A percentile compares a stretch with the other conserved stretches of the same genome.
phyloP scores from a whole-genome alignment of 2,797 vertebrate species.

The Anabas testudineus region DNA sequence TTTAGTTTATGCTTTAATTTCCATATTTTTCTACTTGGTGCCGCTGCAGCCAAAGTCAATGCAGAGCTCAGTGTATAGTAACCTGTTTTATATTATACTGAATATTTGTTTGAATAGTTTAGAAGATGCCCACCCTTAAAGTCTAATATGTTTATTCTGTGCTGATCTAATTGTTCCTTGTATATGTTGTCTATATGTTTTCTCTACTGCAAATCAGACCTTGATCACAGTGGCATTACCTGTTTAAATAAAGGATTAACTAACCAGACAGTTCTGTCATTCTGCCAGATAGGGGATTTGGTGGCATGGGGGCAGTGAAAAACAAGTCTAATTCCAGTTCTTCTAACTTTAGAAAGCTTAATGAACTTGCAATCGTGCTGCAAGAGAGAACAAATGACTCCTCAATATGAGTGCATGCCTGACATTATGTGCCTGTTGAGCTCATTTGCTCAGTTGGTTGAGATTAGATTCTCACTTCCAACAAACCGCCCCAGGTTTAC shows the following conservation, averaged over 20 bases:
- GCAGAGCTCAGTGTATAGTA: no score
- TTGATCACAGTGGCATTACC: not conserved
- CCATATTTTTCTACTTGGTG: not conserved
- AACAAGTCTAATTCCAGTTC: constrained; percentile 39
- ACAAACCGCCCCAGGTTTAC: not conserved
- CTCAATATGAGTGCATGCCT: not conserved
- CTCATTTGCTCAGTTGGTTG: not conserved
- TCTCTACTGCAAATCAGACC: not conserved
- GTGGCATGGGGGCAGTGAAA: constrained; percentile 7
- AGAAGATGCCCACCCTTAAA: no score
- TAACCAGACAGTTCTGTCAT: constrained; percentile 12
- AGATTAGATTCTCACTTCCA: not conserved
- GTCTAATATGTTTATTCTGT: no score
- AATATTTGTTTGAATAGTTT: no score
- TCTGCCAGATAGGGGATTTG: constrained; percentile 39
- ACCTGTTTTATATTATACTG: no score
- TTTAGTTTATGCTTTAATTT: not conserved
- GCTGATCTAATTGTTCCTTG: no score
- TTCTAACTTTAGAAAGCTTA: constrained; percentile 49
- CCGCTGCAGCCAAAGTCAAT: no score
- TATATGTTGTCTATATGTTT: not conserved
- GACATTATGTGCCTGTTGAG: not conserved
- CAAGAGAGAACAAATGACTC: not conserved
- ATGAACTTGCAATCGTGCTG: constrained; percentile 1
- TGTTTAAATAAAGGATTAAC: not conserved